Percentiles rank a stretch among this genome's conserved stretches.
Conservation (phyloP, 1,140 invertebrate genomes). For the Maconellicoccus hirsutus region DNA sequence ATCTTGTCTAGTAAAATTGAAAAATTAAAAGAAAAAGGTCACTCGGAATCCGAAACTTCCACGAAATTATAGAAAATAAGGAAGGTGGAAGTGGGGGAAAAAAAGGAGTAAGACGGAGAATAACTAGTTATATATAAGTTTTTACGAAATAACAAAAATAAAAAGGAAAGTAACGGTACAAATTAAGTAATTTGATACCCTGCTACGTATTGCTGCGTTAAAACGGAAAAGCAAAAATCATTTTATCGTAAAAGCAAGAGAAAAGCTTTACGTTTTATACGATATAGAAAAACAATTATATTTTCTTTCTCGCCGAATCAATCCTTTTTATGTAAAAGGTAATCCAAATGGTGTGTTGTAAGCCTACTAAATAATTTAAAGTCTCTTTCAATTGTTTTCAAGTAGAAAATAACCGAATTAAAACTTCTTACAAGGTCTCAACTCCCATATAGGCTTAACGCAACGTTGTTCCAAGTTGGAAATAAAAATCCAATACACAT, state of each 20-base stretch:
- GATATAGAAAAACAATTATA: slow-evolving; percentile 10
- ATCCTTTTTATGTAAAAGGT: neutral
- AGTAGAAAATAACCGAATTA: neutral
- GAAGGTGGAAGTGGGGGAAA: no score
- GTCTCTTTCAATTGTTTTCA: slow-evolving; percentile 5
- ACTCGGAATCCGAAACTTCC: no score
- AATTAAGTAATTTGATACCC: slow-evolving; percentile 1
- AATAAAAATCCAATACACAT: no score
- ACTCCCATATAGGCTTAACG: no score
- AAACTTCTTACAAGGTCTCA: neutral
- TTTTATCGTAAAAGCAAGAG: neutral
- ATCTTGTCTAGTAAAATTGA: no score
- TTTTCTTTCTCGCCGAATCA: slow-evolving; percentile 3
- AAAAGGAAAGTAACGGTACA: neutral
- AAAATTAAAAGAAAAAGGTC: no score
- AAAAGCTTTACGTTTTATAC: neutral
- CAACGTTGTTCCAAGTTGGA: no score
- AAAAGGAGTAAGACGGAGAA: no score
- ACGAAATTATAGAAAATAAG: no score
- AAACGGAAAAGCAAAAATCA: slow-evolving; percentile 1
- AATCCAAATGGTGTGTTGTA: neutral
- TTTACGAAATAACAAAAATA: neutral
- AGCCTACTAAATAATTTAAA: slow-evolving; percentile 5
- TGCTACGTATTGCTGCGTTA: neutral
- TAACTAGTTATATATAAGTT: no score